Conservation (phyloP, 2,888 invertebrate genomes). For the Drosophila tripunctata region DNA sequence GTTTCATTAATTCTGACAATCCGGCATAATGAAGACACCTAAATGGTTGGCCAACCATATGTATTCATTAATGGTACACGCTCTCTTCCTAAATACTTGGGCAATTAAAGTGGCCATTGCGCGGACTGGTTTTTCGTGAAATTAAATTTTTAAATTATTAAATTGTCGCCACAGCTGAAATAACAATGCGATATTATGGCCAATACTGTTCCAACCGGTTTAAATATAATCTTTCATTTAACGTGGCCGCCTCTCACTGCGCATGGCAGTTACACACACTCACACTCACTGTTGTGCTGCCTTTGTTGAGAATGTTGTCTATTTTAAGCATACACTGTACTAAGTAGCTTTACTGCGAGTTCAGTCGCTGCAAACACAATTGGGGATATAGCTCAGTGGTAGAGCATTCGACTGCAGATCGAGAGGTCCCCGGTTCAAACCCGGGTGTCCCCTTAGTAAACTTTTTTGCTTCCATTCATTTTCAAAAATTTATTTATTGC, state of each 20-base stretch:
- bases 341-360: conserved; percentile 26
- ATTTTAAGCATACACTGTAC: conserved; percentile 1
- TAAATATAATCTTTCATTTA: conserved; percentile 22
- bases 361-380: not conserved
- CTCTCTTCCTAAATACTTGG: conserved; percentile 41
- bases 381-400: conserved; percentile 73
- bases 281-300: not conserved
- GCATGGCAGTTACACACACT: conserved; percentile 51
- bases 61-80: conserved; percentile 42
- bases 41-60: conserved; percentile 11
- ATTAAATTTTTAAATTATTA: conserved; percentile 34
- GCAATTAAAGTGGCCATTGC: conserved; percentile 46
- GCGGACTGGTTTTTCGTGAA: conserved; percentile 54
- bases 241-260: conserved; percentile 45
- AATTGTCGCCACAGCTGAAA: conserved; percentile 63
- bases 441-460: conserved; percentile 70
- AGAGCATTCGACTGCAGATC: conserved; percentile 73
- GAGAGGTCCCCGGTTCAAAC: conserved; percentile 80
- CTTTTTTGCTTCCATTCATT: conserved; percentile 21
- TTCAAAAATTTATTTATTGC: not conserved
- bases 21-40: conserved; percentile 54
- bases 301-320: not conserved
- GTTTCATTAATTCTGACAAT: conserved; percentile 35
- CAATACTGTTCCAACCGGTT: conserved; percentile 52
- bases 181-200: conserved; percentile 66